Conservation (phyloP, 2,113 vertebrate genomes). For the Aegotheles bennettii region DNA sequence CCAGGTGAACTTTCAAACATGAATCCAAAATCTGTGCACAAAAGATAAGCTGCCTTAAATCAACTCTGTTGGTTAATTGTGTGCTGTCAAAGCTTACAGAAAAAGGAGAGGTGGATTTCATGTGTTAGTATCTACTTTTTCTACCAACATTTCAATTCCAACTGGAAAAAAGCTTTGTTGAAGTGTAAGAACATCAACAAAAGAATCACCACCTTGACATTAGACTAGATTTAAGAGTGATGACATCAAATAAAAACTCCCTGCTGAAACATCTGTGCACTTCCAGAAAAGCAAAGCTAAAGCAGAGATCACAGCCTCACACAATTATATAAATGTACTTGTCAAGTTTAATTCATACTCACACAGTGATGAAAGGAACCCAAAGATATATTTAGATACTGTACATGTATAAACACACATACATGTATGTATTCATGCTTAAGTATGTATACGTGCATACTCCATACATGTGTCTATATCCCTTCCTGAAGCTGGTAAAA, state of each 20-base stretch:
- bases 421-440: too few relatives aligned
- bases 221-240: neutral
- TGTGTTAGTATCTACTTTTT: neutral
- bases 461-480: neutral
- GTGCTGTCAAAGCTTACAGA: neutral
- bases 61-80: neutral
- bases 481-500: neutral
- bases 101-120: neutral
- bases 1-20: constrained; percentile 98
- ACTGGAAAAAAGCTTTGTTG: neutral
- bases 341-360: neutral
- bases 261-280: neutral
- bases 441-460: neutral
- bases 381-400: neutral
- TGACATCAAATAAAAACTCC: neutral
- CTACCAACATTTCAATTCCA: neutral
- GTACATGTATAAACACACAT: neutral
- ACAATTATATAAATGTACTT: neutral
- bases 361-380: neutral
- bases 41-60: constrained; percentile 12
- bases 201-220: neutral
- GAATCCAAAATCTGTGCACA: constrained; percentile 90
- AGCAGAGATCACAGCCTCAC: neutral
- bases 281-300: neutral
- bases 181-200: neutral